Base-by-base conservation (phyloP, 2,797 vertebrate genomes). In the Enteromius unitaeniatus region DNA sequence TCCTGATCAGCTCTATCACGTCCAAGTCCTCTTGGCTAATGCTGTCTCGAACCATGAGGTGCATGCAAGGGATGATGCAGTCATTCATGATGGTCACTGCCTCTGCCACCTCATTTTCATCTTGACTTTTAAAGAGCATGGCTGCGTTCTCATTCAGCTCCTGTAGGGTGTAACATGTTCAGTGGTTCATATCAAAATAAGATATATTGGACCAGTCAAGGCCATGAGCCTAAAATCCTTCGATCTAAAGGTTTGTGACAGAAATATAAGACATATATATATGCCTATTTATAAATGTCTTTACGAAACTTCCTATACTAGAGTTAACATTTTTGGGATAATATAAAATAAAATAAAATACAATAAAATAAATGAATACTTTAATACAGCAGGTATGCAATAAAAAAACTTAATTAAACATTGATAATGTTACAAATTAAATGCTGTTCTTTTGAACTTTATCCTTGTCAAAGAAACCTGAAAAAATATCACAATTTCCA, bases 21-120 rank as follows among this genome's bases (percentile, higher is more conserved):
- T 96, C 95, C 79, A 96, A 90, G 91, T 99, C 98, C 45, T 99
- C 97, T 86, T 92, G 95, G 78, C 94, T 95, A 83, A 96, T 11
- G 0, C 91, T 88, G 0, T 96, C 96, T 47, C 93, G 94, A 88
- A 94, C 95, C 92, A 99, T 97, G 37, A 99, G 95, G 87, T 99
- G 97, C 91, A 99, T 96, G 86, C 97, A 98, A 53, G 98, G 98
- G 90, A 99, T 99, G 89, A 99, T 94, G 31, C 94, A 88, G 45
- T 99, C 97, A 0, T 98, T 97, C 95, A 99, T 95, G 89, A 98
- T 93, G 87, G 87, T 87, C 15, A 98, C 79, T 7, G 95, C 96
- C 84, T 99, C 97, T 1, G 95, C 93, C 87, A 97, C 96, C 0
- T 90, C 92, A 58, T 88, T 91, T 78, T 96, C 96, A 14, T 97